Base-by-base conservation (phyloP, 2,888 invertebrate genomes). In the Spodoptera exigua region DNA sequence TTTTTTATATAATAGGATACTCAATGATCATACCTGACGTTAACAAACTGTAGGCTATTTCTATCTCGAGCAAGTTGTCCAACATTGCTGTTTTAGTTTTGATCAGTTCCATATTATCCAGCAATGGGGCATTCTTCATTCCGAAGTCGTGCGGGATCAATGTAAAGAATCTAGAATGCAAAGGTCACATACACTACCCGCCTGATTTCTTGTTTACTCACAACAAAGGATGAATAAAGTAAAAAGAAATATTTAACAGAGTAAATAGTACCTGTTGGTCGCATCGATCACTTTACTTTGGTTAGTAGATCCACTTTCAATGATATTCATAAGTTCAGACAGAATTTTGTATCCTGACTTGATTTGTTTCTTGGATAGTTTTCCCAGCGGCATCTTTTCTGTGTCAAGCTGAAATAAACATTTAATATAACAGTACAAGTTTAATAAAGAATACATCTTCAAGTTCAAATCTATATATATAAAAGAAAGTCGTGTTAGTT, bases 351-450 rank as follows among this genome's bases (percentile, higher is more conserved):
- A 99, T 0, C 99, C 99, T 35, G 96, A 94, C 82, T 97, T 96
- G 57, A 99, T 96, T 93, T 99, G 98, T 55, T 97, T 96, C 85
- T 97, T 96, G 1, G 99, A 99, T 11, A 99, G 89, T 91, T 99
- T 99, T 17, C 99, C 99, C 9, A 99, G 92, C 0, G 99, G 99
- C 99, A 99, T 99, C 92, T 99, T 99, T 68, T 99, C 98, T 78
- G 98, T 96, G 88, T 99, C 99, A 75, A 99, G 94, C 95, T 95
- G 74, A 44, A 85, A 83, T 1, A 35, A 35, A 16, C 7, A 35
- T 32, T 2, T 7, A 17, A n/a, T 12, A n/a, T 10, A 1, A 2
- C 4, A n/a, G 34, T 10, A 10, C 10, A 4, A 13, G 11, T 13
- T 37, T 13, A 37, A 13, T 37, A 39, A 10, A 39, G 13, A 16